Percentiles rank a stretch among this genome's conserved stretches.
phyloP scores from a whole-genome alignment of 2,113 vertebrate species.

The Atractosteus spatula region DNA sequence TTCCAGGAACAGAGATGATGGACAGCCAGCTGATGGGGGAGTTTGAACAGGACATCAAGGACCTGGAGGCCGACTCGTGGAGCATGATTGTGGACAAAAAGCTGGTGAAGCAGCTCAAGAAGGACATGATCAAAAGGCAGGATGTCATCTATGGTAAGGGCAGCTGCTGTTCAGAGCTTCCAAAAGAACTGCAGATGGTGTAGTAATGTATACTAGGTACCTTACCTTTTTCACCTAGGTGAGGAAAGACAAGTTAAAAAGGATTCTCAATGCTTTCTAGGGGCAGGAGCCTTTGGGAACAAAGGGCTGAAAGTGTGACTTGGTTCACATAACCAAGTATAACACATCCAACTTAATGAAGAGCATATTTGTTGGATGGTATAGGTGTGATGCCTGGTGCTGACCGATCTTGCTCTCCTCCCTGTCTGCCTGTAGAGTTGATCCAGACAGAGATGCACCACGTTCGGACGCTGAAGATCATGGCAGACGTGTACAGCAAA shows the following conservation, averaged over 20 bases:
- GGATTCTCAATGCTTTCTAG: too few species aligned
- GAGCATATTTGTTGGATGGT: too few species aligned
- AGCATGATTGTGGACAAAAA: constrained; percentile 85
- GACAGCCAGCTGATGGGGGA: constrained; percentile 94
- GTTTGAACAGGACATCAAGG: constrained; percentile 83
- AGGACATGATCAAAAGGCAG: constrained; percentile 86
- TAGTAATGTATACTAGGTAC: too few species aligned
- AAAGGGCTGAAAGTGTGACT: too few species aligned
- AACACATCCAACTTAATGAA: too few species aligned
- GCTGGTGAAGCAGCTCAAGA: constrained; percentile 81
- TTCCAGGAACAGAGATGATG: constrained; percentile 89
- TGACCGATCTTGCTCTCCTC: background rate
- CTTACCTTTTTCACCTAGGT: too few species aligned
- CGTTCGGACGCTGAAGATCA: constrained; percentile 89
- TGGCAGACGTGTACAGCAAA: constrained; percentile 89
- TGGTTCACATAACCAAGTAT: too few species aligned
- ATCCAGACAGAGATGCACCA: constrained; percentile 98
- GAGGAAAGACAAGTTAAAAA: too few species aligned
- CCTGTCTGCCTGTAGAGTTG: constrained; percentile 64
- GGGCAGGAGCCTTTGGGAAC: too few species aligned
- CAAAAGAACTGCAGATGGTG: background rate
- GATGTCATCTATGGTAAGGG: constrained; percentile 89
- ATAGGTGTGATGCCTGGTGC: background rate
- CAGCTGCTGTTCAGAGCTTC: too few species aligned
- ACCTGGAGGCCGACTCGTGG: constrained; percentile 92